Conservation (phyloP, 2,113 vertebrate genomes). For the Merops nubicus region DNA sequence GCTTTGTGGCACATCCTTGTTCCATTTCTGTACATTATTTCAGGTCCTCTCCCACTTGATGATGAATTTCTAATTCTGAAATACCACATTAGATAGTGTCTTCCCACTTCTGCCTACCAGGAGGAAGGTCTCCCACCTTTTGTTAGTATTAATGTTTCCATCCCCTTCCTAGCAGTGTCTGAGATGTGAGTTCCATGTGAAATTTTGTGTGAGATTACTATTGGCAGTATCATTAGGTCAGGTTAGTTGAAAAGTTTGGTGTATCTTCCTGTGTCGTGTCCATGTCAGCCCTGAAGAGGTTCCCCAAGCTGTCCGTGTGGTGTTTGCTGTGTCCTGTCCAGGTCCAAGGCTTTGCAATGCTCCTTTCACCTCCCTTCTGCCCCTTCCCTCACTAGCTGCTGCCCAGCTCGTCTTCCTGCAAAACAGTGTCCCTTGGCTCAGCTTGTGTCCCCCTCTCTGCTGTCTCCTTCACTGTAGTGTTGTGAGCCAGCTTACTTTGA, state of each 20-base stretch:
- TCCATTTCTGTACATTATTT: background rate
- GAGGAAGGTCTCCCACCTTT: background rate
- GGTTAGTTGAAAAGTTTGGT: background rate
- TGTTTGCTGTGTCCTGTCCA: conserved; percentile 4
- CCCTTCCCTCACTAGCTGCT: background rate
- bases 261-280: background rate
- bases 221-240: conserved; percentile 24
- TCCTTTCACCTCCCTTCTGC: background rate
- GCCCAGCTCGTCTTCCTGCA: background rate
- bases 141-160: background rate
- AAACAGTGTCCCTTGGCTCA: background rate
- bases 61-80: background rate
- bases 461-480: background rate
- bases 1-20: background rate
- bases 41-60: background rate
- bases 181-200: conserved; percentile 34
- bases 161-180: background rate
- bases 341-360: background rate
- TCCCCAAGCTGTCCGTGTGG: background rate
- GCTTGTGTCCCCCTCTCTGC: background rate
- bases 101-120: background rate
- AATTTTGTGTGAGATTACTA: conserved; percentile 27
- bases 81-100: background rate
- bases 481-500: conserved; percentile 20
- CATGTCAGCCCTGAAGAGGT: background rate